Evolutionary conservation across 1,140 invertebrate species (phyloP), one percentile per base, ranked within the genome.

Genomic region (Conus ventricosus): DNA sequence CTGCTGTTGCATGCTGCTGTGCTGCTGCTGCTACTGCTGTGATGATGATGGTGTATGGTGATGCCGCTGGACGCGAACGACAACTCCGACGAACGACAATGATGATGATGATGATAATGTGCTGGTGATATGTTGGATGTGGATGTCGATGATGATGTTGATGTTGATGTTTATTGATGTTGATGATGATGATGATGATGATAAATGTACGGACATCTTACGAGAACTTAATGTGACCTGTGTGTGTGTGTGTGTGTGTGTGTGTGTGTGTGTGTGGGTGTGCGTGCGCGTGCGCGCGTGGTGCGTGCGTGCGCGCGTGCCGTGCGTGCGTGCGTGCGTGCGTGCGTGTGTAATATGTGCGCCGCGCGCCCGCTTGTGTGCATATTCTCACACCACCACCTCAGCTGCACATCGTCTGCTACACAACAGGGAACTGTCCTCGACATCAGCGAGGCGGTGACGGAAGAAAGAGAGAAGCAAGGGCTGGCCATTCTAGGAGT

Each of bases 381-480:
- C 15, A 60, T 60, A 15, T 4, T 60, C 8, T 60, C 8, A n/a
- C n/a, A n/a, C 15, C 8, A 11, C 8, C 15, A 15, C 87, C 88
- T 15, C 91, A 94, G 93, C 84, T 94, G 71, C 93, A 94, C 81
- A 89, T 94, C 25, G 93, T 94, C 13, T 93, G 90, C 83, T 94
- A 91, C 88, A 92, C n/a, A 60, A 94, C 88, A 84, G 84, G 5
- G 91, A 92, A 11, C 85, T 84, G n/a, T 93, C 91, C 87, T 23
- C 17, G 0, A 84, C 76, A 91, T 93, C 27, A 25, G 60, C 4
- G 87, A 93, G 63, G 93, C 93, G 6, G 89, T 90, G 60, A 87
- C 87, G 23, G 81, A 91, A 91, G 76, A 87, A 60, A 60, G 88
- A 91, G 76, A 87, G 5, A 60, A 88, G 10, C 75, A 87, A 6